Evolutionary conservation across 2,113 vertebrate species (phyloP).

Genomic region (Ctenodactylus gundi): DNA sequence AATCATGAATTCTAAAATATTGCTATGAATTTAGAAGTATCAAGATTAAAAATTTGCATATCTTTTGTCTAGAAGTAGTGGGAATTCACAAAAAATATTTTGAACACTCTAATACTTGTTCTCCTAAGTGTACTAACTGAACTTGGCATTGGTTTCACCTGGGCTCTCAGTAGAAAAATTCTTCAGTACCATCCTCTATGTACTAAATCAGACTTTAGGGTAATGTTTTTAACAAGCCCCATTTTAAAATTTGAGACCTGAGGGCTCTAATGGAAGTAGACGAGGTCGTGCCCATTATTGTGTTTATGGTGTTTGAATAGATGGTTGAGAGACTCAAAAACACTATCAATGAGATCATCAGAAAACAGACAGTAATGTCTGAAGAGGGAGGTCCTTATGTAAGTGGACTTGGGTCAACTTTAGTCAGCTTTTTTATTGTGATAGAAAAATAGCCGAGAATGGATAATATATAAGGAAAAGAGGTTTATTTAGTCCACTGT

Average conservation of each 20-base stretch:
- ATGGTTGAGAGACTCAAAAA: background rate
- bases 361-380: background rate
- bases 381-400: background rate
- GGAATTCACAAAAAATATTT: background rate
- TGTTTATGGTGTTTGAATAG: background rate
- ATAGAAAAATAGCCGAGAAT: background rate
- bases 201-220: background rate
- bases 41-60: background rate
- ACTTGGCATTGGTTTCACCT: background rate
- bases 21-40: background rate
- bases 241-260: background rate
- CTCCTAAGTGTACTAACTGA: too few relatives aligned
- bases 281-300: background rate
- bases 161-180: background rate
- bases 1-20: background rate
- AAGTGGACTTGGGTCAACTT: background rate
- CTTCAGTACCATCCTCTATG: fast-evolving
- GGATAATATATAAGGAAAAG: background rate
- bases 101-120: background rate
- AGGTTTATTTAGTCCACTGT: background rate
- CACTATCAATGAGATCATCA: background rate
- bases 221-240: background rate
- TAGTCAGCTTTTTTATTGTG: background rate
- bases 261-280: background rate
- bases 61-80: background rate